A percentile compares a stretch with the other conserved stretches of the same genome.
Evolutionary conservation across 2,113 vertebrate genomes (phyloP).

Genomic region (Aplodontia rufa): DNA sequence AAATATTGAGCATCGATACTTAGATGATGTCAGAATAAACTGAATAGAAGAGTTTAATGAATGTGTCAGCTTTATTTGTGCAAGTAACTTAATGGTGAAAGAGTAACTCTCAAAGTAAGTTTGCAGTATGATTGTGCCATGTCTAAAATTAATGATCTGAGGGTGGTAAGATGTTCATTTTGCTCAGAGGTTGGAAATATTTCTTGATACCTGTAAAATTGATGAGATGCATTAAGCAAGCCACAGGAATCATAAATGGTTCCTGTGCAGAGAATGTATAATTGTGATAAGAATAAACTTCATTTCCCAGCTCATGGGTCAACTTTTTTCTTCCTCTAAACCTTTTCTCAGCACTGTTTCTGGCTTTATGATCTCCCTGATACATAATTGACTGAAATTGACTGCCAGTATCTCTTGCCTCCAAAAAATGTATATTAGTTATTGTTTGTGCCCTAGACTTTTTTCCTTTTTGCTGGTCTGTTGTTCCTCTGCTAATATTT

Average conservation of each 20-base stretch:
- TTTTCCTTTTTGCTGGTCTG: not conserved
- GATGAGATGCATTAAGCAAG: not conserved
- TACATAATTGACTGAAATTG: not conserved
- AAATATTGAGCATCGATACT: not conserved
- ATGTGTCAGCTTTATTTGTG: not conserved
- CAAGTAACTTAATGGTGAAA: not conserved
- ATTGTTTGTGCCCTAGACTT: not conserved
- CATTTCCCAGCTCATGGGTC: not conserved
- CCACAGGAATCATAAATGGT: not conserved
- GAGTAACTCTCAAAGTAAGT: not conserved
- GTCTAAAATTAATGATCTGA: slow-evolving; percentile 8
- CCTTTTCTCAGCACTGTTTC: not conserved
- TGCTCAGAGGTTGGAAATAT: not conserved
- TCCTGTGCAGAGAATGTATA: not conserved
- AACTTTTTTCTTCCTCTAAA: not conserved
- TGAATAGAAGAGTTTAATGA: not conserved
- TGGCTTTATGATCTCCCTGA: not conserved
- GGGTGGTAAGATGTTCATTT: not conserved
- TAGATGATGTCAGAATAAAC: not conserved
- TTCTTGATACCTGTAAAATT: not conserved
- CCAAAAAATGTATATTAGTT: not conserved
- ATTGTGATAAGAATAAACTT: not conserved
- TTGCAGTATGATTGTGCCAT: not conserved
- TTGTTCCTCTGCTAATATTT: not conserved
- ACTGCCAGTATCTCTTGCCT: not conserved